phyloP scores from a whole-genome alignment of 2,113 vertebrate genomes.

The Brachionichthys hirsutus region DNA sequence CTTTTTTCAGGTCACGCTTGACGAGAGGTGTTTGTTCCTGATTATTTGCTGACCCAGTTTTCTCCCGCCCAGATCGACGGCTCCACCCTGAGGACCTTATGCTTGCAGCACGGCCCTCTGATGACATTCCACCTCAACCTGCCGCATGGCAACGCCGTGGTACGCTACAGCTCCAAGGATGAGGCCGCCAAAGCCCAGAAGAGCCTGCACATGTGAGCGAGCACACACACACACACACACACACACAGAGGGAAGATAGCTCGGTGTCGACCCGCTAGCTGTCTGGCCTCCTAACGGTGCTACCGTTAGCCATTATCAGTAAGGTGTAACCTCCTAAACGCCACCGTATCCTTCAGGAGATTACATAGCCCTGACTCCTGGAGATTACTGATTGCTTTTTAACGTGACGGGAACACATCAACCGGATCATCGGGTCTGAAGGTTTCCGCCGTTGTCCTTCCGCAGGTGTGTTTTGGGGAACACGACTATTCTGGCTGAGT shows the following conservation, averaged over 20 bases:
- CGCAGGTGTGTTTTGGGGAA: slow-evolving; percentile 99
- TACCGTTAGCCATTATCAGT: too few species aligned
- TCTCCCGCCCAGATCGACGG: slow-evolving; percentile 87
- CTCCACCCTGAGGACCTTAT: slow-evolving; percentile 98
- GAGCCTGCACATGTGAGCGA: slow-evolving; percentile 98
- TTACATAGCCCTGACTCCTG: too few species aligned
- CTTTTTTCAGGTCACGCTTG: neutral
- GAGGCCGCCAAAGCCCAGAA: slow-evolving; percentile 99
- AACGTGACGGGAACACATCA: neutral
- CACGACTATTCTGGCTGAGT: slow-evolving; percentile 99
- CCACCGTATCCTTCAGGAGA: too few species aligned
- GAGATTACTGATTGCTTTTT: too few species aligned
- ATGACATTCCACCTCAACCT: slow-evolving; percentile 99
- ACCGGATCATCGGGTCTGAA: neutral
- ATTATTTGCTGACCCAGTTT: neutral
- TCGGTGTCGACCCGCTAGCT: too few species aligned
- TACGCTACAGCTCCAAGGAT: slow-evolving; percentile 98
- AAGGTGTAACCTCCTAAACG: too few species aligned
- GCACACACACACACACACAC: neutral
- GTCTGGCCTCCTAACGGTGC: too few species aligned
- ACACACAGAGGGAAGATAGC: too few species aligned
- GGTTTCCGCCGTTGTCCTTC: slow-evolving; percentile 3
- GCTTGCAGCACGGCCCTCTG: slow-evolving; percentile 99
- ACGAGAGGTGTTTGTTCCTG: too few species aligned
- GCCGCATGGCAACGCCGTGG: slow-evolving; percentile 95